phyloP scores from a whole-genome alignment of 2,888 invertebrate genomes.

The Acanthopleura granulata region DNA sequence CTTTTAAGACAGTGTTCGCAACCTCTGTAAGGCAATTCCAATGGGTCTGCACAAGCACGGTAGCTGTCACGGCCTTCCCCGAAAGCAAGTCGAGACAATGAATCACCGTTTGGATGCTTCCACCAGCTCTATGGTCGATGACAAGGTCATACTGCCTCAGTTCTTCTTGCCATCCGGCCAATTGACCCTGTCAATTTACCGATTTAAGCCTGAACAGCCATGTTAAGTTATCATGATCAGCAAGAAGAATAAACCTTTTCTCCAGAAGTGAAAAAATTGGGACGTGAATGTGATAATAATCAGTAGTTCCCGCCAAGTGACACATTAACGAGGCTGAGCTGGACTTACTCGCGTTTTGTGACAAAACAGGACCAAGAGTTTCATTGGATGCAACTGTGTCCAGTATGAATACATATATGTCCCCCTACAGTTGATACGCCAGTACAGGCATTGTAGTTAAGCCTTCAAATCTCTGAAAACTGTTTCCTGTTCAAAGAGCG shows the following conservation, averaged over 20 bases:
- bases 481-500: too few species aligned
- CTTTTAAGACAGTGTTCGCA: too few species aligned
- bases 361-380: constrained; percentile 19
- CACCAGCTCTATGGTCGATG: too few species aligned
- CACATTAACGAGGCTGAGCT: constrained; percentile 24
- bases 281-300: too few species aligned
- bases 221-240: not conserved
- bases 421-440: constrained; percentile 19
- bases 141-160: too few species aligned
- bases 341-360: constrained; percentile 14
- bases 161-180: too few species aligned
- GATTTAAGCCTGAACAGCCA: not conserved
- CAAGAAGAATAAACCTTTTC: not conserved
- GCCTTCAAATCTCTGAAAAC: constrained; percentile 9
- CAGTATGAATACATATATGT: constrained; percentile 18
- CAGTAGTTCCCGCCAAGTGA: constrained; percentile 23
- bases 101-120: too few species aligned
- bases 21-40: too few species aligned
- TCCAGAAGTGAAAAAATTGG: constrained; percentile 20
- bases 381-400: constrained; percentile 21
- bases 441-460: constrained; percentile 5
- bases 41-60: too few species aligned
- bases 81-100: too few species aligned
- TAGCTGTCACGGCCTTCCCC: too few species aligned
- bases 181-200: not conserved